A percentile compares a stretch with the other conserved stretches of the same genome.
phyloP scores from a whole-genome alignment of 2,888 invertebrate species.

The Micropterix aruncella region DNA sequence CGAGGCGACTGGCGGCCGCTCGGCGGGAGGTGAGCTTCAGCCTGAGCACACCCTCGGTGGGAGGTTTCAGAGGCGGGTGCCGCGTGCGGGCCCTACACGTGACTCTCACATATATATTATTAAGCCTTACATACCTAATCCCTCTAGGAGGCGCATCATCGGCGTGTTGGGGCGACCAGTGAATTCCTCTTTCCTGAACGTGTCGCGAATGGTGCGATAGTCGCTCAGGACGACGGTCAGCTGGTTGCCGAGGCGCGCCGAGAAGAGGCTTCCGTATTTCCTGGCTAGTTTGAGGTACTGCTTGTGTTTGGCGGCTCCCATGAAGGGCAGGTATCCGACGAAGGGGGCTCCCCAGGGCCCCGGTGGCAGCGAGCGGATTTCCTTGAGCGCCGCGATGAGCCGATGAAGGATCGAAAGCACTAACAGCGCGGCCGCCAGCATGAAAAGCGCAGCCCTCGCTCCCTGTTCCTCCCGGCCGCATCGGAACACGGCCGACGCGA shows the following conservation, averaged over 20 bases:
- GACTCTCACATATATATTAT: neutral
- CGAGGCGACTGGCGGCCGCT: neutral
- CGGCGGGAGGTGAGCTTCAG: neutral
- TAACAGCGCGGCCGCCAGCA: constrained; percentile 33
- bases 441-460: constrained; percentile 23
- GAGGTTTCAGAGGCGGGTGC: neutral
- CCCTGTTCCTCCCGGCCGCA: constrained; percentile 34
- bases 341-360: constrained; percentile 82
- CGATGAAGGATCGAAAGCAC: constrained; percentile 32
- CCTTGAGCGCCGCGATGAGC: constrained; percentile 31
- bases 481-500: constrained; percentile 33
- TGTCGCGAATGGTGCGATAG: constrained; percentile 71
- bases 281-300: constrained; percentile 63
- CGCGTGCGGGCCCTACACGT: neutral
- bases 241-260: constrained; percentile 67
- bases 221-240: constrained; percentile 77
- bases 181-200: constrained; percentile 76
- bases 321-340: constrained; percentile 69
- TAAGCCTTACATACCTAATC: constrained; percentile 63
- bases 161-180: constrained; percentile 79
- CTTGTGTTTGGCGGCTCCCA: constrained; percentile 62
- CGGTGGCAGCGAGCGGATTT: constrained; percentile 52
- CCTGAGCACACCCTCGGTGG: neutral
- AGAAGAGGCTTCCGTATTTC: constrained; percentile 70
- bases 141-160: constrained; percentile 73